phyloP scores from a whole-genome alignment of 1,140 invertebrate genomes.

The Argopecten irradians region DNA sequence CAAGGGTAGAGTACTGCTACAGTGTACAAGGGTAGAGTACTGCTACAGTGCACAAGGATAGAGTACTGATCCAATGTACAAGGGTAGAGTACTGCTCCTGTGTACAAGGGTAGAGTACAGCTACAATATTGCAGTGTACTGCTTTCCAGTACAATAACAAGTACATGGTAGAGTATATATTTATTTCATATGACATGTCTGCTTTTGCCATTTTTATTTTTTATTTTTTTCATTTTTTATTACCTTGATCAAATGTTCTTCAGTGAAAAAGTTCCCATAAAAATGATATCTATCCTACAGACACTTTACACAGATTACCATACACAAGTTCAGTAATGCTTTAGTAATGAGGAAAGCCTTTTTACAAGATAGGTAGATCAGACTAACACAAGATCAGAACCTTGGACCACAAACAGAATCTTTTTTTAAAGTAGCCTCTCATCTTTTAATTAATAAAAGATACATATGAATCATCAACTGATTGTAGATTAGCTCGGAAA shows the following conservation, averaged over 20 bases:
- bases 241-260: too few species aligned
- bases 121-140: neutral
- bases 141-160: too few species aligned
- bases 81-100: neutral
- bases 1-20: neutral
- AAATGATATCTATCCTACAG: neutral
- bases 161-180: too few species aligned
- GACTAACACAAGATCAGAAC: neutral
- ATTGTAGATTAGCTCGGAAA: neutral
- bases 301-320: neutral
- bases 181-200: too few species aligned
- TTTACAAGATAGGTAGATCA: neutral
- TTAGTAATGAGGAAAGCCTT: neutral
- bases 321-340: neutral
- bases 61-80: neutral
- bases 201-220: neutral
- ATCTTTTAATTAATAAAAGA: conserved; percentile 19
- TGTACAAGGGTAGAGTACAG: neutral
- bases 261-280: neutral
- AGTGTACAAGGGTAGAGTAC: neutral
- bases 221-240: neutral
- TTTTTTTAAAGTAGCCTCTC: neutral
- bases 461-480: neutral
- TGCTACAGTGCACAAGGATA: neutral
- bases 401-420: neutral